A percentile compares a stretch with the other conserved stretches of the same genome.
phyloP scores from a whole-genome alignment of 2,797 vertebrate species.

The Melanotaenia boesemani region DNA sequence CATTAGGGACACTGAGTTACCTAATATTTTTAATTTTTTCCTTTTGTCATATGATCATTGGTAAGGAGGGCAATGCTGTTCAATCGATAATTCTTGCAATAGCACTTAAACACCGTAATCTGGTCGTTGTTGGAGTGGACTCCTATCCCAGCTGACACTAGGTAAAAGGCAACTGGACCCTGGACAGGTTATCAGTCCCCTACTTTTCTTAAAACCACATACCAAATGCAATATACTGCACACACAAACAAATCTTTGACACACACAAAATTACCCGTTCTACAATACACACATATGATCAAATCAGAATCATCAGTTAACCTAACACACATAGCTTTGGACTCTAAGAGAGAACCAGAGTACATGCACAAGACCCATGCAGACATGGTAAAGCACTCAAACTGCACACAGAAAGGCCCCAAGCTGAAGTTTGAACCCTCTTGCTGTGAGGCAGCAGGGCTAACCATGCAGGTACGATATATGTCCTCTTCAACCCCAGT shows the following conservation, averaged over 20 bases:
- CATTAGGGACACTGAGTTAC: neutral
- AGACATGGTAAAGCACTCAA: neutral
- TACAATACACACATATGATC: neutral
- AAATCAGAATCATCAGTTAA: neutral
- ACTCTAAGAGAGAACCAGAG: neutral
- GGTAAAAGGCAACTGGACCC: neutral
- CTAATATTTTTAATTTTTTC: neutral
- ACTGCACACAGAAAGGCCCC: neutral
- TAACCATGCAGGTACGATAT: constrained; percentile 8
- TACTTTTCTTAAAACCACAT: neutral
- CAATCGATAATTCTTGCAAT: neutral
- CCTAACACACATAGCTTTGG: neutral
- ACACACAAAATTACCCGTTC: neutral
- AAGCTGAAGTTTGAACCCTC: constrained; percentile 2
- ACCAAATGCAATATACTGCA: neutral
- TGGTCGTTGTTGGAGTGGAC: no score
- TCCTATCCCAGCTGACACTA: no score
- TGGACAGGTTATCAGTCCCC: neutral
- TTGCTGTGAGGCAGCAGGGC: constrained; percentile 10
- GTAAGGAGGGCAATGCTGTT: neutral
- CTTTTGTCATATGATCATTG: neutral
- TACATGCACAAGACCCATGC: neutral
- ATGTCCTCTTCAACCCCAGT: constrained; percentile 9
- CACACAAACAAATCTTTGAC: neutral
- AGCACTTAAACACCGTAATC: neutral